These are phyloP conservation scores for Uloborus diversus DNA, from an alignment of 1,140 invertebrate species.

Conservation along the genomic window DNA sequence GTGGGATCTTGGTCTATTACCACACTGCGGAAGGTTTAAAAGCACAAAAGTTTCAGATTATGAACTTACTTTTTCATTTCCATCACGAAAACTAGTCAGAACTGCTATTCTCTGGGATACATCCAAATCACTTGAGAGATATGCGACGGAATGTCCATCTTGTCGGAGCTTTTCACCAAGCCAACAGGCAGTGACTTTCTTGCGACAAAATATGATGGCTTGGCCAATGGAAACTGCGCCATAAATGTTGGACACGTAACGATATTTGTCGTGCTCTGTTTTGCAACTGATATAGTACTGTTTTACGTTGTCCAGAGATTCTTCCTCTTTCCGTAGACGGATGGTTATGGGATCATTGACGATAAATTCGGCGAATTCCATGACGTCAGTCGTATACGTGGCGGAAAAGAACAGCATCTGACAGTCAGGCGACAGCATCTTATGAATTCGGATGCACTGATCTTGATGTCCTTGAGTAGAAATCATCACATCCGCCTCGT, in stretches of 20 bases:
- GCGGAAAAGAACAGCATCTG: constrained; percentile 99
- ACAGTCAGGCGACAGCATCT: constrained; percentile 78
- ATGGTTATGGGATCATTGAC: constrained; percentile 87
- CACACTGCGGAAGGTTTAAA: no score
- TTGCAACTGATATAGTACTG: constrained; percentile 95
- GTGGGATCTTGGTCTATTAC: no score
- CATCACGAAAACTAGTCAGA: constrained; percentile 90
- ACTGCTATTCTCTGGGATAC: constrained; percentile 91
- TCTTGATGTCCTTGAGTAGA: constrained; percentile 97
- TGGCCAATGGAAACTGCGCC: constrained; percentile 96
- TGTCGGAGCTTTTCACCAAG: constrained; percentile 75
- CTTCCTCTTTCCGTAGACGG: constrained; percentile 81
- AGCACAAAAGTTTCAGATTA: no score
- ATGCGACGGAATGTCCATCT: constrained; percentile 92
- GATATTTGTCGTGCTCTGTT: constrained; percentile 83
- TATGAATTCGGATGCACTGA: constrained; percentile 93
- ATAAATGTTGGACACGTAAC: constrained; percentile 94
- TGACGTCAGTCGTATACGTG: constrained; percentile 92
- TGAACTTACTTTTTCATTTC: constrained; percentile 74
- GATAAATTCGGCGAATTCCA: constrained; percentile 96
- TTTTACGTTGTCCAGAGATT: constrained; percentile 96
- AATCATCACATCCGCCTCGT: constrained; percentile 99
- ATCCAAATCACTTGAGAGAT: constrained; percentile 87
- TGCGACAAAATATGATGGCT: constrained; percentile 97
- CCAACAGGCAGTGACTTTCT: constrained; percentile 88